Conservation (phyloP, 2,113 vertebrate genomes). For the Ascaphus truei region DNA sequence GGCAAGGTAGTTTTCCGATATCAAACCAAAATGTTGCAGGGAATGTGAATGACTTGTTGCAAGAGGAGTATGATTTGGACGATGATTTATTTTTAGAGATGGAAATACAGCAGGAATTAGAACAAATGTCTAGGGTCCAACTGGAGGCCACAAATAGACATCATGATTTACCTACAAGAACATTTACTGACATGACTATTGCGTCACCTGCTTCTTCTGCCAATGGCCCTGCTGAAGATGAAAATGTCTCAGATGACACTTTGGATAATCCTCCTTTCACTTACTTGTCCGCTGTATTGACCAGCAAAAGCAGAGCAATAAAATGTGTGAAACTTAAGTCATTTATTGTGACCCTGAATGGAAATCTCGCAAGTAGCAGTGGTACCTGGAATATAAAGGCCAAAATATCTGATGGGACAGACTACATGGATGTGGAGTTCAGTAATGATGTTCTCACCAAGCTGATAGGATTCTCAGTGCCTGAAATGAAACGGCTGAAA, state of each 20-base stretch:
- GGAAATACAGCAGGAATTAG: slow-evolving; percentile 48
- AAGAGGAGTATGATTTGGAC: slow-evolving; percentile 72
- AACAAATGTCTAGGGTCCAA: slow-evolving; percentile 37
- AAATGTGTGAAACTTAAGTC: slow-evolving; percentile 73
- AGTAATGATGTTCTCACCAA: slow-evolving; percentile 74
- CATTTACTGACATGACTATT: slow-evolving; percentile 25
- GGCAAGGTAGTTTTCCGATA: not conserved
- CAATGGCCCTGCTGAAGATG: slow-evolving; percentile 22
- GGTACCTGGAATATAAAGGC: slow-evolving; percentile 75
- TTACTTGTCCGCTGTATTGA: slow-evolving; percentile 69
- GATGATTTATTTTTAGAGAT: slow-evolving; percentile 67
- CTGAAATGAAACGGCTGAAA: slow-evolving; percentile 70
- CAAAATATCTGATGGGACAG: slow-evolving; percentile 87
- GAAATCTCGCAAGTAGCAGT: slow-evolving; percentile 74
- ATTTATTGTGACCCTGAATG: slow-evolving; percentile 91
- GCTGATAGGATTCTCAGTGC: slow-evolving; percentile 87
- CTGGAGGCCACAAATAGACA: slow-evolving; percentile 36
- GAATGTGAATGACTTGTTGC: slow-evolving; percentile 58
- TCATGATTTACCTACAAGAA: slow-evolving; percentile 8
- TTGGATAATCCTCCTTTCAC: slow-evolving; percentile 69
- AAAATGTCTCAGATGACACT: slow-evolving; percentile 19
- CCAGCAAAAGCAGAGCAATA: slow-evolving; percentile 47
- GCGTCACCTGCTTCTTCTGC: slow-evolving; percentile 29
- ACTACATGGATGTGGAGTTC: slow-evolving; percentile 84
- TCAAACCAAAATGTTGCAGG: not conserved